A percentile compares a stretch with the other conserved stretches of the same genome.
These are phyloP conservation scores for Belgica antarctica DNA, from an alignment of 2,888 invertebrate genomes.

Conservation along the genomic window DNA sequence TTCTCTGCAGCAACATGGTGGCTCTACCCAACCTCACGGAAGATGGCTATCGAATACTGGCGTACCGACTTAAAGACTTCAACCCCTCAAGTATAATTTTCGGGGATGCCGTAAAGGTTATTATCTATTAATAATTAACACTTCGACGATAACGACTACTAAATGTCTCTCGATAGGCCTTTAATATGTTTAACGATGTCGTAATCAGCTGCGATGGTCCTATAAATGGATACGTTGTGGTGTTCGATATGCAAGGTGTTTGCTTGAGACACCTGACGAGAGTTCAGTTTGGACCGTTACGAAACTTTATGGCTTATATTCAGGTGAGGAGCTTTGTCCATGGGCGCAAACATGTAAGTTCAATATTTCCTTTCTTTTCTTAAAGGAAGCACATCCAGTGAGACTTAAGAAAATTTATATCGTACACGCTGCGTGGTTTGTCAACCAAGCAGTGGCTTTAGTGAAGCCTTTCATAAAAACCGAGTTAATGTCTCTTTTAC, in stretches of 20 bases:
- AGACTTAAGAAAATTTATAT: constrained; percentile 66
- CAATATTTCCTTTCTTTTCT: constrained; percentile 11
- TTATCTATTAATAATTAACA: constrained; percentile 47
- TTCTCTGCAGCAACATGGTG: constrained; percentile 58
- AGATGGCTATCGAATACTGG: constrained; percentile 63
- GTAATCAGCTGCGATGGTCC: constrained; percentile 62
- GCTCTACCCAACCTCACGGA: constrained; percentile 61
- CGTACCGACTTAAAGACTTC: constrained; percentile 61
- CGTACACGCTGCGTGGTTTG: constrained; percentile 65
- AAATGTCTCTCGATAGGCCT: constrained; percentile 49
- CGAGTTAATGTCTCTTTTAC: constrained; percentile 61
- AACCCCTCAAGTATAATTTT: constrained; percentile 66
- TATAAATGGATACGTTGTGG: constrained; percentile 61
- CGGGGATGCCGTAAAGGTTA: constrained; percentile 59
- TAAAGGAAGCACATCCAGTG: constrained; percentile 66
- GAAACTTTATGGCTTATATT: constrained; percentile 66
- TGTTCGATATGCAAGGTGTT: constrained; percentile 68
- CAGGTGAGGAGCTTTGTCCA: constrained; percentile 57
- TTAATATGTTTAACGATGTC: constrained; percentile 68
- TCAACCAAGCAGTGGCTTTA: constrained; percentile 67
- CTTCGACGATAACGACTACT: neutral
- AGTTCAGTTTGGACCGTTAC: constrained; percentile 62
- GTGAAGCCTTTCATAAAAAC: constrained; percentile 65
- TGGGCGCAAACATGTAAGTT: neutral
- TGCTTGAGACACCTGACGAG: constrained; percentile 65